phyloP scores from a whole-genome alignment of 2,113 vertebrate genomes.

The Paramisgurnus dabryanus region DNA sequence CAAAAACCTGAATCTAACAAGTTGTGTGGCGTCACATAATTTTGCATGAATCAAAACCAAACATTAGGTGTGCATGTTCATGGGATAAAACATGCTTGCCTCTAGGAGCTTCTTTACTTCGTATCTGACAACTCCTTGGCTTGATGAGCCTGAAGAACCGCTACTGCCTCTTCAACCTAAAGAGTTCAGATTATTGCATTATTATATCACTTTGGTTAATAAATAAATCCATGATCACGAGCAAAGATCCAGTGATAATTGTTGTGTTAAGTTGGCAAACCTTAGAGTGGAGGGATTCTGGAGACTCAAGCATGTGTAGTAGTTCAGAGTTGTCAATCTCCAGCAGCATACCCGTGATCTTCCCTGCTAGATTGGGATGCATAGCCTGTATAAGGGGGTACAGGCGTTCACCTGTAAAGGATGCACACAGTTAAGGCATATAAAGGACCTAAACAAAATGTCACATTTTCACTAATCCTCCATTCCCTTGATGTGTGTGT shows the following conservation, averaged over 20 bases:
- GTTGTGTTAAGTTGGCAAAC: slow-evolving; percentile 58
- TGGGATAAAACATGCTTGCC: slow-evolving; percentile 53
- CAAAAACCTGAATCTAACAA: not conserved
- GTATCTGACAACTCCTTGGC: slow-evolving; percentile 66
- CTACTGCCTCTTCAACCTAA: slow-evolving; percentile 90
- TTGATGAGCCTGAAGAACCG: slow-evolving; percentile 90
- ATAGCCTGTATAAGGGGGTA: slow-evolving; percentile 83
- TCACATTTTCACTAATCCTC: not conserved
- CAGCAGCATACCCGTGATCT: slow-evolving; percentile 96
- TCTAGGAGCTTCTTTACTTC: slow-evolving; percentile 63
- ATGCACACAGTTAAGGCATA: slow-evolving; percentile 8
- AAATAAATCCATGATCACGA: too few species aligned
- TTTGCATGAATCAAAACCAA: not conserved
- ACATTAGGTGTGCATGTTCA: not conserved
- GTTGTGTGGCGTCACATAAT: not conserved
- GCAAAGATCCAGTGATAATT: too few species aligned
- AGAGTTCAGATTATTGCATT: not conserved
- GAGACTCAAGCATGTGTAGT: slow-evolving; percentile 90
- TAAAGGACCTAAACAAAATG: not conserved
- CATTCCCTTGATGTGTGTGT: not conserved
- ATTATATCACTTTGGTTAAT: not conserved
- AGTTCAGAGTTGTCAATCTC: slow-evolving; percentile 95
- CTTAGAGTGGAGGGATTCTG: slow-evolving; percentile 87
- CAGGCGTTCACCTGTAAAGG: slow-evolving; percentile 82
- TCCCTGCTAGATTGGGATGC: slow-evolving; percentile 83